Percentiles rank a stretch among this genome's conserved stretches.
These are phyloP conservation scores for Camponotus fellah DNA, from an alignment of 2,888 invertebrate species.

Conservation along the genomic window DNA sequence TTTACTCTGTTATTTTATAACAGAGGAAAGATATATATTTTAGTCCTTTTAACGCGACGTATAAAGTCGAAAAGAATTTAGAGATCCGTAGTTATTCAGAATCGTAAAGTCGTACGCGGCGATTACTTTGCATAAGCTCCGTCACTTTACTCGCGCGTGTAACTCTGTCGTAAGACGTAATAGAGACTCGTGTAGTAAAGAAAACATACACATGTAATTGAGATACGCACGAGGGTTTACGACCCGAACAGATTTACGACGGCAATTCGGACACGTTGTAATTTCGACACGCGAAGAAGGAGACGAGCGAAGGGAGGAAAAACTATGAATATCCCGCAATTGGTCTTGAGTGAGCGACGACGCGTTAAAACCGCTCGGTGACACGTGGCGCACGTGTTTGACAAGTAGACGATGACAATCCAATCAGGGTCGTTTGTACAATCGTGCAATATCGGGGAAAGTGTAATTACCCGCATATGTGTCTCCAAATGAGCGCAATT, in stretches of 20 bases:
- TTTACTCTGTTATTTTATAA: neutral
- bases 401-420: neutral
- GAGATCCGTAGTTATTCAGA: neutral
- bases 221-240: conserved; percentile 52
- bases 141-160: conserved; percentile 9
- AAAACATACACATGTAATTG: conserved; percentile 42
- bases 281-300: conserved; percentile 51
- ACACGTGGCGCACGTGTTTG: conserved; percentile 26
- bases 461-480: neutral
- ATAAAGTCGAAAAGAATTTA: neutral
- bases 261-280: conserved; percentile 57
- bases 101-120: conserved; percentile 12
- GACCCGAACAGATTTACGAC: conserved; percentile 51
- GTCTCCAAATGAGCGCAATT: neutral
- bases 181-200: conserved; percentile 45
- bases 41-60: neutral
- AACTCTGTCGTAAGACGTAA: conserved; percentile 27
- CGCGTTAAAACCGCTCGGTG: conserved; percentile 32
- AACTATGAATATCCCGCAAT: conserved; percentile 48
- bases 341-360: conserved; percentile 20
- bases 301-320: conserved; percentile 34
- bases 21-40: neutral
- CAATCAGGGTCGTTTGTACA: neutral
- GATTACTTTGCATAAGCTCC: conserved; percentile 18
- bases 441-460: neutral